Conservation (phyloP, 2,797 vertebrate species). For the Pseudochirops cupreus region DNA sequence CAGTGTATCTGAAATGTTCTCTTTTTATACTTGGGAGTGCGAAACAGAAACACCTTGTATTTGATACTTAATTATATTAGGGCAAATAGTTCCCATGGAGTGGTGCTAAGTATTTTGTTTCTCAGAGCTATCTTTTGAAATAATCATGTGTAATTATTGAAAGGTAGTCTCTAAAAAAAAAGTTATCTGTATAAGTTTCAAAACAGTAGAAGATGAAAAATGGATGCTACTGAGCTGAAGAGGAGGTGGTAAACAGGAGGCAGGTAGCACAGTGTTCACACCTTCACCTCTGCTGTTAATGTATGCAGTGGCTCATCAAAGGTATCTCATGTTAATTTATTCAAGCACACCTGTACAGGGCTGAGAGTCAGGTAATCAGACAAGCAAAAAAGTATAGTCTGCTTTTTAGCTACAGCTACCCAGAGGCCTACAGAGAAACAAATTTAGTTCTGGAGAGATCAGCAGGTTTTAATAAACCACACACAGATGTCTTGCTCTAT, state of each 20-base stretch:
- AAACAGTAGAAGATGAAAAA: slow-evolving; percentile 77
- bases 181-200: slow-evolving; percentile 77
- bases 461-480: slow-evolving; percentile 87
- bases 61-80: slow-evolving; percentile 74
- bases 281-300: slow-evolving; percentile 92
- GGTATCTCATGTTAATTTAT: slow-evolving; percentile 93
- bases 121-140: slow-evolving; percentile 63
- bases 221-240: slow-evolving; percentile 64
- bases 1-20: slow-evolving; percentile 65
- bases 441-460: slow-evolving; percentile 84
- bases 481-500: slow-evolving; percentile 84
- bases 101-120: slow-evolving; percentile 72
- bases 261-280: slow-evolving; percentile 85
- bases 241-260: slow-evolving; percentile 91
- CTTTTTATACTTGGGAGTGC: slow-evolving; percentile 34
- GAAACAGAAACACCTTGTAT: slow-evolving; percentile 61
- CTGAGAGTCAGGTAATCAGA: slow-evolving; percentile 85
- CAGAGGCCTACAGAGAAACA: slow-evolving; percentile 80
- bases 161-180: slow-evolving; percentile 75
- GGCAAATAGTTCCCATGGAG: slow-evolving; percentile 68
- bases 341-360: slow-evolving; percentile 90
- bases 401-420: slow-evolving; percentile 81
- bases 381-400: slow-evolving; percentile 76
- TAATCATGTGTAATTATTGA: slow-evolving; percentile 67
- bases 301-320: slow-evolving; percentile 94